A percentile compares a stretch with the other conserved stretches of the same genome.
phyloP scores from a whole-genome alignment of 2,888 invertebrate genomes.

The Ganaspis brasiliensis region DNA sequence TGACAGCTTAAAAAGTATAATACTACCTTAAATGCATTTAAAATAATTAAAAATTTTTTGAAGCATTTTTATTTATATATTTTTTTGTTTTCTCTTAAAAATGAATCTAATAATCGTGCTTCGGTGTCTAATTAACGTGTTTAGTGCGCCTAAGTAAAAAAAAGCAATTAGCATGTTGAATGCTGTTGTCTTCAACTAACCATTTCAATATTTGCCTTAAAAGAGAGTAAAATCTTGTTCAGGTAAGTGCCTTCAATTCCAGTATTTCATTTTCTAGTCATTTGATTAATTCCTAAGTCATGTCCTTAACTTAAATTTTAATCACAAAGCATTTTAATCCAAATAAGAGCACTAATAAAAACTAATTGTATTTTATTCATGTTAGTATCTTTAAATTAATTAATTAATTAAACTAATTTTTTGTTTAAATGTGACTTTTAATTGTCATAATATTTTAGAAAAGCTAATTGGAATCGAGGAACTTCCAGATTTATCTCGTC shows the following conservation, averaged over 20 bases:
- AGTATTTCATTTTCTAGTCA: constrained; percentile 35
- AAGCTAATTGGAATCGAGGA: constrained; percentile 63
- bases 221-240: not conserved
- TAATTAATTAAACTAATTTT: too few species aligned
- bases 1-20: too few species aligned
- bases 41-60: too few species aligned
- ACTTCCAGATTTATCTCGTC: constrained; percentile 77
- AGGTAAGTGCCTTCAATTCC: constrained; percentile 23
- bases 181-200: constrained; percentile 52
- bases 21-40: too few species aligned
- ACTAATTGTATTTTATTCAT: too few species aligned
- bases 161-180: constrained; percentile 59
- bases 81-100: too few species aligned
- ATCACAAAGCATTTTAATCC: not conserved
- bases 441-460: constrained; percentile 64
- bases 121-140: constrained; percentile 45
- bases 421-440: too few species aligned
- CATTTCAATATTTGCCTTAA: constrained; percentile 39
- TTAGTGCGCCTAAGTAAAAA: constrained; percentile 64
- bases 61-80: not conserved
- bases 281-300: not conserved
- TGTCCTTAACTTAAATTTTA: not conserved
- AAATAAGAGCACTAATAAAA: too few species aligned
- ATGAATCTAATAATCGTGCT: constrained; percentile 11
- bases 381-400: too few species aligned